These are phyloP conservation scores for Megastigmus dorsalis DNA, from an alignment of 2,888 invertebrate species.

Conservation along the genomic window DNA sequence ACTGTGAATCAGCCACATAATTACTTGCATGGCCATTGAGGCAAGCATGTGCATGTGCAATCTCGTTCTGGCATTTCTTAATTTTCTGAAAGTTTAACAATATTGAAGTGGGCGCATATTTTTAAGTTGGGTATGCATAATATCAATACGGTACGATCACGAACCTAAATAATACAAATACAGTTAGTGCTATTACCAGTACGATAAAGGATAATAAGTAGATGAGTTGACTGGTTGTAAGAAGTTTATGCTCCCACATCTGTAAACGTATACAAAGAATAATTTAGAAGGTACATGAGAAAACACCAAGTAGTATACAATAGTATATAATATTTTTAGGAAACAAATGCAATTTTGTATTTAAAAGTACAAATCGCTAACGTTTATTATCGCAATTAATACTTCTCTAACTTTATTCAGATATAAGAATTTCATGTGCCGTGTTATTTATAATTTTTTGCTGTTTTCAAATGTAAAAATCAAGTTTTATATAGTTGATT, in stretches of 20 bases:
- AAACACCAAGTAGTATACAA: too few relatives aligned
- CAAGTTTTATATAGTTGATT: neutral
- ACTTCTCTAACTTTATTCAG: neutral
- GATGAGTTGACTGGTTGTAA: slow-evolving; percentile 2
- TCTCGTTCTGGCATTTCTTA: slow-evolving; percentile 23
- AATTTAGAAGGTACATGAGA: too few relatives aligned
- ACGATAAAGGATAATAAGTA: slow-evolving; percentile 16
- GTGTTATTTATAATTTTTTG: neutral
- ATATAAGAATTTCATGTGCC: neutral
- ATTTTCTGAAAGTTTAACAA: slow-evolving; percentile 14
- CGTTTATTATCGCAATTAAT: neutral
- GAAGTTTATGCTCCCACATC: slow-evolving; percentile 24
- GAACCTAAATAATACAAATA: slow-evolving; percentile 16
- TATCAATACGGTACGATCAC: neutral
- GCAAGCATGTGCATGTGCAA: slow-evolving; percentile 31
- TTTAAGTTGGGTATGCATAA: neutral
- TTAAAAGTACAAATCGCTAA: neutral
- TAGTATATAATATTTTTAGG: too few relatives aligned
- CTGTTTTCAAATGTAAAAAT: neutral
- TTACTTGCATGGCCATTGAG: neutral
- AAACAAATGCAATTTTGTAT: too few relatives aligned
- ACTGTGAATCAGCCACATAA: slow-evolving; percentile 27
- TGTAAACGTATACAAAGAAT: too few relatives aligned
- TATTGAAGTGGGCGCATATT: too few relatives aligned
- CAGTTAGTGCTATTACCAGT: neutral